Conservation (phyloP, 2,888 invertebrate genomes). For the Protophormia terraenovae region DNA sequence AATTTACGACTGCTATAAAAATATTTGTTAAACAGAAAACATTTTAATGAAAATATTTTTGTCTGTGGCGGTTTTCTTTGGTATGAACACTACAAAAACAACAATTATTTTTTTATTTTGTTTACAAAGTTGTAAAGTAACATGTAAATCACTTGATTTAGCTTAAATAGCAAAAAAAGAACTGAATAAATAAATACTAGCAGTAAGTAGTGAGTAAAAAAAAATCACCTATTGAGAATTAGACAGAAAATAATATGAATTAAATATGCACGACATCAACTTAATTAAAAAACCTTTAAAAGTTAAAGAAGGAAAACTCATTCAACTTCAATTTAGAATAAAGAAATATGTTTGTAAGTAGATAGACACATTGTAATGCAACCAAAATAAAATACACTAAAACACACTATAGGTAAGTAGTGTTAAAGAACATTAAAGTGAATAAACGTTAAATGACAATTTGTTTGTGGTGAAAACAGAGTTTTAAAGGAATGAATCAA, state of each 20-base stretch:
- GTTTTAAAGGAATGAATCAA: background rate
- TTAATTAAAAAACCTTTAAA: constrained; percentile 45
- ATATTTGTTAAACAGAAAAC: constrained; percentile 1
- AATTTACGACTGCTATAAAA: constrained; percentile 27
- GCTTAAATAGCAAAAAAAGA: background rate
- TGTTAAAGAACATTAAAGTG: background rate
- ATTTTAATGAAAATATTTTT: background rate
- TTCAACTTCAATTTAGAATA: constrained; percentile 11
- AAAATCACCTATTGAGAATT: constrained; percentile 5
- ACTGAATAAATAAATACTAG: background rate
- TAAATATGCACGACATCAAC: constrained; percentile 59
- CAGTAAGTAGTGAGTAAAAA: background rate
- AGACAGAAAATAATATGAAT: background rate
- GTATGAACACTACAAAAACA: background rate
- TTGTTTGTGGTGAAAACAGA: background rate
- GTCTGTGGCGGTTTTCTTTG: constrained; percentile 5
- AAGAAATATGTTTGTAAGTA: background rate
- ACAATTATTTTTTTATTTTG: background rate
- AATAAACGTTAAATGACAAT: constrained; percentile 23
- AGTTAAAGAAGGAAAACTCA: constrained; percentile 7
- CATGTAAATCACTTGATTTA: constrained; percentile 7
- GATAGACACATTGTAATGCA: constrained; percentile 38
- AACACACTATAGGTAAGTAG: background rate
- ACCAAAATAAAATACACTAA: constrained; percentile 21
- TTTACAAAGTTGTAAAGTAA: constrained; percentile 38